Conservation (phyloP, 2,113 vertebrate genomes). For the Arvicanthis niloticus region DNA sequence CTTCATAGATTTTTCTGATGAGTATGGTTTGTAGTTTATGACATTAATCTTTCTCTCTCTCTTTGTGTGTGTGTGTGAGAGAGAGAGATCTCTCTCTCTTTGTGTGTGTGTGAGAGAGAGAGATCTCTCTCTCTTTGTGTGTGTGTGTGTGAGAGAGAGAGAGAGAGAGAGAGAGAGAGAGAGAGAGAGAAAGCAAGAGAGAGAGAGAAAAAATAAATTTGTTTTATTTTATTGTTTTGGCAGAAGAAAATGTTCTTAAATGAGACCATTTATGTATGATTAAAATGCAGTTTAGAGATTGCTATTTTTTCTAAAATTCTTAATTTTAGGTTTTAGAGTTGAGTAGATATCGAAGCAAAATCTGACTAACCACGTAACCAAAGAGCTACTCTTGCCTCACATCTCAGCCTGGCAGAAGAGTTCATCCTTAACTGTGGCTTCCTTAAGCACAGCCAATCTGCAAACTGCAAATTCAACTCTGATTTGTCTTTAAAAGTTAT, state of each 20-base stretch:
- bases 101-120: too few relatives aligned
- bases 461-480: constrained; percentile 1
- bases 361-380: neutral
- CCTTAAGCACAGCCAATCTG: neutral
- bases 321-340: neutral
- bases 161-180: too few relatives aligned
- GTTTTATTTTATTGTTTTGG: neutral
- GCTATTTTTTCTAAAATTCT: neutral
- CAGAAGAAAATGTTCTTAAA: neutral
- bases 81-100: too few relatives aligned
- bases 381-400: neutral
- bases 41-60: neutral
- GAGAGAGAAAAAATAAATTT: neutral
- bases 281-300: neutral
- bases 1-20: neutral
- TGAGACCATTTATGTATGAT: neutral
- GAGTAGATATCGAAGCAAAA: neutral
- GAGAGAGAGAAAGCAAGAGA: neutral
- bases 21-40: neutral
- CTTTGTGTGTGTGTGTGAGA: neutral
- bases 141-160: too few relatives aligned
- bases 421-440: neutral
- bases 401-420: neutral
- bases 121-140: neutral
- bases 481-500: neutral